phyloP scores from a whole-genome alignment of 2,113 vertebrate genomes.

The Parus major region DNA sequence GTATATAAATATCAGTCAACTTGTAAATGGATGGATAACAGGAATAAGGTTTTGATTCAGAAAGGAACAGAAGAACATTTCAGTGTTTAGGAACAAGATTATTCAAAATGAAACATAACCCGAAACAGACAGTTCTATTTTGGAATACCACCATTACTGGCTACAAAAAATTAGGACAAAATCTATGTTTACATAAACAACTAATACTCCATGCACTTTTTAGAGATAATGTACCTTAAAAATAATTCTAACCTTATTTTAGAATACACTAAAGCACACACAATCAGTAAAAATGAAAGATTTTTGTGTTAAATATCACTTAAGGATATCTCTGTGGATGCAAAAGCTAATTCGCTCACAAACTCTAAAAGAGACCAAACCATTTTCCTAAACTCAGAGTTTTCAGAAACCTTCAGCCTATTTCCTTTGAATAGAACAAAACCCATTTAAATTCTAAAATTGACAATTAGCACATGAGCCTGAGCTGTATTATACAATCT shows the following conservation, averaged over 20 bases:
- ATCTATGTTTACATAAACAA: neutral
- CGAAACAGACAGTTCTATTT: neutral
- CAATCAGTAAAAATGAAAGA: neutral
- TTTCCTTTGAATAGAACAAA: slow-evolving; percentile 12
- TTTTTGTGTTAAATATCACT: neutral
- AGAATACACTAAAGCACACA: neutral
- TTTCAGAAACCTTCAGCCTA: neutral
- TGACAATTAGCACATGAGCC: slow-evolving; percentile 1
- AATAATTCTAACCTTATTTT: neutral
- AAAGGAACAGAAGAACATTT: neutral
- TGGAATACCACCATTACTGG: neutral
- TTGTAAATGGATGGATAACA: neutral
- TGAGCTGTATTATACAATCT: neutral
- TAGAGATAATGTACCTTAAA: neutral
- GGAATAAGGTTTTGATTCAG: neutral
- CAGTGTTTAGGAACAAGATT: neutral
- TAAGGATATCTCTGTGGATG: neutral
- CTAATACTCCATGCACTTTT: neutral
- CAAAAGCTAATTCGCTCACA: neutral
- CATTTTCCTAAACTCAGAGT: neutral
- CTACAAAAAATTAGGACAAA: neutral
- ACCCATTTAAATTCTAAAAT: slow-evolving; percentile 37
- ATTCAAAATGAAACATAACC: neutral
- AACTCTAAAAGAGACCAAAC: neutral
- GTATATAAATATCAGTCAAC: neutral